These are phyloP conservation scores for Rhombomys opimus DNA, from an alignment of 2,113 vertebrate genomes.

Conservation along the genomic window DNA sequence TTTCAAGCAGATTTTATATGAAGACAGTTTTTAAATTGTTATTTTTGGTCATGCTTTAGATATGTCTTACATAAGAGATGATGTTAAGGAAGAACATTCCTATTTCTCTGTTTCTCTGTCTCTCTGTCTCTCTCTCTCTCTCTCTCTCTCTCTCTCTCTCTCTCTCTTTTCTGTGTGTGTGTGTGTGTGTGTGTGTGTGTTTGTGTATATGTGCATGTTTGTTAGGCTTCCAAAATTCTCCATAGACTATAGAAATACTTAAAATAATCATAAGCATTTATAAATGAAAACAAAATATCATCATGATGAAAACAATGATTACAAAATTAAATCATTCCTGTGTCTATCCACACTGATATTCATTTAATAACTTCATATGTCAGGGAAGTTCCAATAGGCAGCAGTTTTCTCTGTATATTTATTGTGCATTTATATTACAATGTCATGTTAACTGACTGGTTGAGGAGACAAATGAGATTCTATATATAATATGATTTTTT, in stretches of 20 bases:
- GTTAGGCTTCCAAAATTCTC: background rate
- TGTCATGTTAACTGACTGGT: background rate
- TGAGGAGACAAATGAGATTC: background rate
- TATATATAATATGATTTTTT: background rate
- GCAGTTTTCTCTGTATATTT: background rate
- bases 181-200: background rate
- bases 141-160: background rate
- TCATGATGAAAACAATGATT: slow-evolving; percentile 52
- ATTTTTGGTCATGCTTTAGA: background rate
- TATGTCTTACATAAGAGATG: background rate
- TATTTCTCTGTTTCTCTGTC: background rate
- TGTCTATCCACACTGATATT: background rate
- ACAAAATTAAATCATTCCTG: slow-evolving; percentile 8
- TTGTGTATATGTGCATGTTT: background rate
- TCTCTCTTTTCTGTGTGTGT: background rate
- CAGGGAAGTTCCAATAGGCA: background rate
- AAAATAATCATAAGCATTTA: slow-evolving; percentile 43
- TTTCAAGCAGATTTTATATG: slow-evolving; percentile 50
- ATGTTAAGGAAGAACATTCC: background rate
- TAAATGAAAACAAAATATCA: background rate
- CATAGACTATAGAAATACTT: slow-evolving; percentile 21
- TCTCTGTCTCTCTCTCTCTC: background rate
- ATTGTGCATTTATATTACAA: background rate
- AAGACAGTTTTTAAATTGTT: background rate
- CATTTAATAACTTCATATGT: slow-evolving; percentile 24